Evolutionary conservation across 1,140 invertebrate genomes (phyloP).

Genomic region (Apis laboriosa): DNA sequence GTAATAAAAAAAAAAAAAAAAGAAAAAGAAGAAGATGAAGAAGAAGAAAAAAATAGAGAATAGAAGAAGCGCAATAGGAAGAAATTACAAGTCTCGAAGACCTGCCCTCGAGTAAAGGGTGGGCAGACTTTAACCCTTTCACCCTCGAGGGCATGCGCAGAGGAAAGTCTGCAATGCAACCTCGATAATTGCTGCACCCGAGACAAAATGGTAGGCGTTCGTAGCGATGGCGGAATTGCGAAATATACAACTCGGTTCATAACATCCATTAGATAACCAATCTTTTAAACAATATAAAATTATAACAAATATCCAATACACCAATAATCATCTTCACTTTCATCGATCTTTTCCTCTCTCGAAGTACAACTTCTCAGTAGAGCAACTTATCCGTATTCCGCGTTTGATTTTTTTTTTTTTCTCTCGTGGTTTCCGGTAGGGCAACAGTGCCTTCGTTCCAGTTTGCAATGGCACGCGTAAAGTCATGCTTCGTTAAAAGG

Average conservation of each 20-base stretch:
- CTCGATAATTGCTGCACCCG: constrained; percentile 64
- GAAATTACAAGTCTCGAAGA: constrained; percentile 44
- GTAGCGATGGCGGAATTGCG: constrained; percentile 54
- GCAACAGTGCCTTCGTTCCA: not conserved
- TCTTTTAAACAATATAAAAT: too few species aligned
- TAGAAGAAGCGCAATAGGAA: not conserved
- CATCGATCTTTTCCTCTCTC: too few species aligned
- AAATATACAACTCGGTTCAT: too few species aligned
- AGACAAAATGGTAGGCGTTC: constrained; percentile 65
- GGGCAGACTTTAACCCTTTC: constrained; percentile 65
- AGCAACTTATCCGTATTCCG: not conserved
- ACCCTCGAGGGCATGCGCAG: constrained; percentile 60
- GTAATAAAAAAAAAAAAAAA: too few species aligned
- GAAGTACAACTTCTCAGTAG: not conserved
- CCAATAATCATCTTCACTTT: too few species aligned
- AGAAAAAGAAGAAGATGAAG: too few species aligned
- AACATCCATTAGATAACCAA: too few species aligned
- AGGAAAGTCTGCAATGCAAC: constrained; percentile 60
- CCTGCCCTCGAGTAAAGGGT: constrained; percentile 53
- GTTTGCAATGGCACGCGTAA: constrained; percentile 16
- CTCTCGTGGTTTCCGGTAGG: not conserved
- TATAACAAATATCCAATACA: not conserved
- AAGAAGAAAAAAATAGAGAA: not conserved
- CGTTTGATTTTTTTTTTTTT: not conserved
- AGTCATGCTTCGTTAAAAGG: constrained; percentile 47